phyloP scores from a whole-genome alignment of 1,140 invertebrate species.

The Neodiprion pinetum region DNA sequence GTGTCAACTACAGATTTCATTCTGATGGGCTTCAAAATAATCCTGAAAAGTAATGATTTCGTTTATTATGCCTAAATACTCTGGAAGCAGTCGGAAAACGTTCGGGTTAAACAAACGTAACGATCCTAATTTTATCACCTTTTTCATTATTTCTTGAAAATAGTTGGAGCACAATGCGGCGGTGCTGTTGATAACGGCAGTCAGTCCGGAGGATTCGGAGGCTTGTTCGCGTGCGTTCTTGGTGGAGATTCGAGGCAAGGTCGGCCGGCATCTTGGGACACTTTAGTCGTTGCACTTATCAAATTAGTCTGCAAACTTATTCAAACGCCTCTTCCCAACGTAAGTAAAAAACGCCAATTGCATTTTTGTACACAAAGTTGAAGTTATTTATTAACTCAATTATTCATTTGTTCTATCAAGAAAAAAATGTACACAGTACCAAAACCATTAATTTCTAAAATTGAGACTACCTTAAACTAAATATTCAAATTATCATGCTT shows the following conservation, averaged over 20 bases:
- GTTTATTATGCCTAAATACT: no score
- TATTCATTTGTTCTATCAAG: constrained; percentile 9
- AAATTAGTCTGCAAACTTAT: constrained; percentile 74
- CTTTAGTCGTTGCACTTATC: constrained; percentile 73
- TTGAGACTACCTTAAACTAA: no score
- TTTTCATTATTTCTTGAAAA: neutral
- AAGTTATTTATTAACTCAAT: neutral
- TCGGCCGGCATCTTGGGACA: constrained; percentile 69
- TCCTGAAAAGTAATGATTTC: no score
- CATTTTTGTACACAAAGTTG: constrained; percentile 7
- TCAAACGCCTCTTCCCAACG: constrained; percentile 68
- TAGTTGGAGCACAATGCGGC: constrained; percentile 53
- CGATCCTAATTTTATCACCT: neutral
- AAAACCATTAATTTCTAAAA: no score
- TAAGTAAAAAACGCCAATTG: constrained; percentile 35
- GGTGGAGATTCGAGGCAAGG: constrained; percentile 68
- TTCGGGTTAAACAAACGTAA: no score
- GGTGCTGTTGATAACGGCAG: constrained; percentile 49
- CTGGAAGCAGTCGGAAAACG: no score
- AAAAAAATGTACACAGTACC: no score
- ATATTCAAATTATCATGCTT: no score
- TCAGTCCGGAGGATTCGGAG: constrained; percentile 64
- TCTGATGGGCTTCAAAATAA: no score
- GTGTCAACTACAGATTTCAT: no score
- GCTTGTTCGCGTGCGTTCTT: constrained; percentile 73